Conservation (phyloP, 2,797 vertebrate species). For the Champsocephalus gunnari region DNA sequence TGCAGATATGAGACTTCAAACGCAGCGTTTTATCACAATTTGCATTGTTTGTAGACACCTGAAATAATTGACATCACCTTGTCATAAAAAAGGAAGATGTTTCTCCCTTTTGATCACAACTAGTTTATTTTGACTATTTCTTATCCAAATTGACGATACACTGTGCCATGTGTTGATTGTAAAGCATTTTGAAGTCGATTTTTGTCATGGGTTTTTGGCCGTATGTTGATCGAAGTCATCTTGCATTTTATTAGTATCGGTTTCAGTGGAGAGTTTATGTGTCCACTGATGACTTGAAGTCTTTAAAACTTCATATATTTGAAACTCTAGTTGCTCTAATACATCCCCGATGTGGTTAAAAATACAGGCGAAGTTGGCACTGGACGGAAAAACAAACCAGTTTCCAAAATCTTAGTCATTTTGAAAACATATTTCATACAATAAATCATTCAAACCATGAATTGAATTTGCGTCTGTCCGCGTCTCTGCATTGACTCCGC, state of each 20-base stretch:
- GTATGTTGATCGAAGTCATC: neutral
- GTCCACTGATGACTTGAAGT: constrained; percentile 7
- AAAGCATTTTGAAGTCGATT: neutral
- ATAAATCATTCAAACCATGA: neutral
- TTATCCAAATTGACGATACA: neutral
- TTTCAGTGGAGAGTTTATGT: constrained; percentile 12
- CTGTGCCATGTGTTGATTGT: neutral
- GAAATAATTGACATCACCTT: neutral
- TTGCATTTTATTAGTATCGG: constrained; percentile 10
- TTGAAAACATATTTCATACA: constrained; percentile 17
- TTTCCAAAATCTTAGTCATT: constrained; percentile 1
- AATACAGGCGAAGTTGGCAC: constrained; percentile 14
- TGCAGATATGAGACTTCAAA: neutral
- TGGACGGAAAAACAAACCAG: neutral
- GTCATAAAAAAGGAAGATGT: neutral
- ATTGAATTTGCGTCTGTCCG: too few species aligned
- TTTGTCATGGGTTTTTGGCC: constrained; percentile 2
- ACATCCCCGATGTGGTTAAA: constrained; percentile 15
- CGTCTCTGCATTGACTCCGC: too few species aligned
- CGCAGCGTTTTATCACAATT: neutral
- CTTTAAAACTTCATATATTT: neutral
- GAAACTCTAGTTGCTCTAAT: neutral
- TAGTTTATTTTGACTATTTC: too few species aligned
- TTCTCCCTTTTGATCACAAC: neutral
- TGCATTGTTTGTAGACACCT: neutral